Percentiles rank a stretch among this genome's conserved stretches.
These are phyloP conservation scores for Melitaea athalia DNA, from an alignment of 2,888 invertebrate species.

Conservation along the genomic window DNA sequence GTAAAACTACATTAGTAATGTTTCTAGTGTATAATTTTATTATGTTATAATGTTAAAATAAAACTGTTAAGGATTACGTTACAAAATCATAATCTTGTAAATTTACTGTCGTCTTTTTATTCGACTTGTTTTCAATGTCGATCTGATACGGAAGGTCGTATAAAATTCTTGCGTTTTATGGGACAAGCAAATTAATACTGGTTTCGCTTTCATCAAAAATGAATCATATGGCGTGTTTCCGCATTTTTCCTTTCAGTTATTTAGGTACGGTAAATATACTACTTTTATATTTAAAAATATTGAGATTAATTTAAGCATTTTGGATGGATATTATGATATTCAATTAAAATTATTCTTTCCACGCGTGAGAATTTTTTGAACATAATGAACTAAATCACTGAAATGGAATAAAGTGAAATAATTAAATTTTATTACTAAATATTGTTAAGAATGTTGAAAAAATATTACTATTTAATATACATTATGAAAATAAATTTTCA, in stretches of 20 bases:
- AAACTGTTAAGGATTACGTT: not conserved
- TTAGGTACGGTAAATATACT: constrained; percentile 4
- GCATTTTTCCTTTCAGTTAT: constrained; percentile 21
- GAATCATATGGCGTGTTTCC: constrained; percentile 20
- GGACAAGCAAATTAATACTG: constrained; percentile 27
- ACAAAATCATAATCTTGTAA: not conserved
- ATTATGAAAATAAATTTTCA: too few relatives aligned
- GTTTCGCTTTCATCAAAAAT: constrained; percentile 35
- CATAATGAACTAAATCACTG: not conserved
- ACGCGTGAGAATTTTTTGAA: not conserved
- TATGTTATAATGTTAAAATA: too few relatives aligned
- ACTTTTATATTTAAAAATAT: constrained; percentile 1
- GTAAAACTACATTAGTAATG: too few relatives aligned
- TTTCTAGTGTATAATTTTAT: too few relatives aligned
- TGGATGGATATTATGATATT: not conserved
- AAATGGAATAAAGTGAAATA: not conserved
- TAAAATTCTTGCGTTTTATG: constrained; percentile 30
- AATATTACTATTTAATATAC: too few relatives aligned
- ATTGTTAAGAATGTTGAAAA: too few relatives aligned
- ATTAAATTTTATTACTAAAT: too few relatives aligned
- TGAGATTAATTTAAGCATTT: constrained; percentile 1
- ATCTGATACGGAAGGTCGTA: constrained; percentile 27
- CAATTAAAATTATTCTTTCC: not conserved
- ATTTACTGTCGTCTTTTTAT: constrained; percentile 10
- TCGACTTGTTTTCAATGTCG: constrained; percentile 24